A percentile compares a stretch with the other conserved stretches of the same genome.
Conservation (phyloP, 2,113 vertebrate species). For the Salminus brasiliensis region DNA sequence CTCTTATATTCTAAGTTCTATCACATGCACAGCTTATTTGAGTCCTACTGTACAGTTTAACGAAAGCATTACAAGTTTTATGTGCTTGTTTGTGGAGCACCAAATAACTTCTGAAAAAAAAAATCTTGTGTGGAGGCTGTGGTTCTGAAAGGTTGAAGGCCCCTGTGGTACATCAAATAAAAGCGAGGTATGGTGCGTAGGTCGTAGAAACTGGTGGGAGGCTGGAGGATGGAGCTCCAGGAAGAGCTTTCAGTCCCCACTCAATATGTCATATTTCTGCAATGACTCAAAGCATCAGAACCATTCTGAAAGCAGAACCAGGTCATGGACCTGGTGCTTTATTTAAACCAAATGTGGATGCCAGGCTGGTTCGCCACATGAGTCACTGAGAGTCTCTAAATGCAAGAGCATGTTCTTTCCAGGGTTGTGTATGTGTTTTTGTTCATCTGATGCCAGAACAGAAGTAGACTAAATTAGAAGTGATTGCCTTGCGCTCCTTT, state of each 20-base stretch:
- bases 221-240: slow-evolving; percentile 15
- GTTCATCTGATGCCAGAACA: not conserved
- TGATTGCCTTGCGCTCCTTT: slow-evolving; percentile 15
- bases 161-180: slow-evolving; percentile 23
- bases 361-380: not conserved
- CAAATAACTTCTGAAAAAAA: slow-evolving; percentile 19
- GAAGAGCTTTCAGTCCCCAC: slow-evolving; percentile 1
- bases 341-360: slow-evolving; percentile 14
- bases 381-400: not conserved
- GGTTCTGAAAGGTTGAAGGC: not conserved
- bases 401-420: not conserved
- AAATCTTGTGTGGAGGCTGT: not conserved
- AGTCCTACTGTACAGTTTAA: no score
- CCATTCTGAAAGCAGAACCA: slow-evolving; percentile 17
- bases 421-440: not conserved
- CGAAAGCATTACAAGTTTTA: not conserved
- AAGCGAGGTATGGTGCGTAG: slow-evolving; percentile 35
- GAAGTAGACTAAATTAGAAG: slow-evolving; percentile 22
- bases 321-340: slow-evolving; percentile 11
- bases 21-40: not conserved
- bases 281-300: slow-evolving; percentile 14
- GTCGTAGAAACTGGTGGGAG: slow-evolving; percentile 5
- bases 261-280: slow-evolving; percentile 16
- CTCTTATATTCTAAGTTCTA: not conserved
- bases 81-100: not conserved